Conservation (phyloP, 2,888 invertebrate genomes). For the Cyrtodaria siliqua region DNA sequence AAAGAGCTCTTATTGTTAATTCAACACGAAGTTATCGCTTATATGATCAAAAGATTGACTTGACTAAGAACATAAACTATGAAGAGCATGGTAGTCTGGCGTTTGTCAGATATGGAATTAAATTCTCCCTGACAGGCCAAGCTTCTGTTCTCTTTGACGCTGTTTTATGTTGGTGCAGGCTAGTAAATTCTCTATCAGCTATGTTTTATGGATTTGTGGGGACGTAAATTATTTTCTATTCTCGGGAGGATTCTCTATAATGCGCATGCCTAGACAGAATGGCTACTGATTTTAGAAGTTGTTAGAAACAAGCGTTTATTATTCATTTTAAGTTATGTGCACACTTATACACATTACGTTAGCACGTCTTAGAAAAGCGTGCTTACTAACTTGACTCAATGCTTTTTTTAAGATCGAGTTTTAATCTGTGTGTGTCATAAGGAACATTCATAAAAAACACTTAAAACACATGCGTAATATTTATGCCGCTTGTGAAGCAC, state of each 20-base stretch:
- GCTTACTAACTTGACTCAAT: too few species aligned
- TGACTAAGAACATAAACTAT: constrained; percentile 59
- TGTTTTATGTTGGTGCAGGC: constrained; percentile 28
- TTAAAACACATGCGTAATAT: too few species aligned
- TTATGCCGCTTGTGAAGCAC: too few species aligned
- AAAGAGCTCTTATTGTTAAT: constrained; percentile 58
- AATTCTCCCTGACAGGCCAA: constrained; percentile 55
- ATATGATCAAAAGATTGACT: constrained; percentile 60
- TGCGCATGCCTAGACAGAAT: constrained; percentile 44
- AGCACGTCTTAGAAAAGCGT: too few species aligned
- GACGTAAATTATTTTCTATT: constrained; percentile 46
- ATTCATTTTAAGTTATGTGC: too few species aligned
- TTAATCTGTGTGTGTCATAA: too few species aligned
- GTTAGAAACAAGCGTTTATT: neutral
- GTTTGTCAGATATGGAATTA: constrained; percentile 58
- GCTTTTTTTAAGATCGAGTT: too few species aligned
- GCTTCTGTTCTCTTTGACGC: constrained; percentile 26
- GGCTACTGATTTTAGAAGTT: constrained; percentile 31
- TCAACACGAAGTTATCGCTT: constrained; percentile 66
- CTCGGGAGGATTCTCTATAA: constrained; percentile 29
- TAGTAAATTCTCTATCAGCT: constrained; percentile 33
- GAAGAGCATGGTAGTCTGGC: constrained; percentile 44
- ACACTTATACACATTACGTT: too few species aligned
- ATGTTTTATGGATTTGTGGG: constrained; percentile 31
- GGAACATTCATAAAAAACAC: too few species aligned